phyloP scores from a whole-genome alignment of 2,888 invertebrate genomes.

The Hyposoter dolosus region DNA sequence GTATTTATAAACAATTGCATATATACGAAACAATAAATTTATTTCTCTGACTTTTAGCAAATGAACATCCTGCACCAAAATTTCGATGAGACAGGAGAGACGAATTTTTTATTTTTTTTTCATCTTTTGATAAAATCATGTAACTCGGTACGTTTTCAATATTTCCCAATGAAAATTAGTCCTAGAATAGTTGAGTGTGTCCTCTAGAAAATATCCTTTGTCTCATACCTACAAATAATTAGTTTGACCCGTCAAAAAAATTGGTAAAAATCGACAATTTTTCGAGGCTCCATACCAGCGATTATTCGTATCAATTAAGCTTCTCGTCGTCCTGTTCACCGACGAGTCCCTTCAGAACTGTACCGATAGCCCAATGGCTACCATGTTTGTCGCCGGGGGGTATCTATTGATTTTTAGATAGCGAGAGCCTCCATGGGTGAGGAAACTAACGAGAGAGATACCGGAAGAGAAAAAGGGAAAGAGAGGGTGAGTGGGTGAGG shows the following conservation, averaged over 20 bases:
- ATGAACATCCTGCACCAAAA: too few species aligned
- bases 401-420: slow-evolving; percentile 82
- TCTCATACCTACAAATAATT: too few species aligned
- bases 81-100: too few species aligned
- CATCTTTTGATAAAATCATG: too few species aligned
- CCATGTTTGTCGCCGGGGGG: slow-evolving; percentile 74
- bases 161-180: too few species aligned
- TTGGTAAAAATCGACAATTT: too few species aligned
- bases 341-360: slow-evolving; percentile 66
- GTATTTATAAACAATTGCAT: background rate
- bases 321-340: background rate
- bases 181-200: too few species aligned
- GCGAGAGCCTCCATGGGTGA: slow-evolving; percentile 74
- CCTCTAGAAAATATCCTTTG: too few species aligned
- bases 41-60: background rate
- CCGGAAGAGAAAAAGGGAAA: slow-evolving; percentile 58
- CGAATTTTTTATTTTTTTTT: too few species aligned
- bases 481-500: slow-evolving; percentile 61
- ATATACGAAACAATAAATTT: background rate
- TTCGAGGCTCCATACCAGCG: background rate
- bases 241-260: too few species aligned
- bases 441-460: slow-evolving; percentile 66
- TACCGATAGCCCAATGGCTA: slow-evolving; percentile 72
- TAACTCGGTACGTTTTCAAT: too few species aligned
- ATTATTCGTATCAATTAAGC: slow-evolving; percentile 2